phyloP scores from a whole-genome alignment of 2,888 invertebrate genomes.

The Meiosimyza decipiens region DNA sequence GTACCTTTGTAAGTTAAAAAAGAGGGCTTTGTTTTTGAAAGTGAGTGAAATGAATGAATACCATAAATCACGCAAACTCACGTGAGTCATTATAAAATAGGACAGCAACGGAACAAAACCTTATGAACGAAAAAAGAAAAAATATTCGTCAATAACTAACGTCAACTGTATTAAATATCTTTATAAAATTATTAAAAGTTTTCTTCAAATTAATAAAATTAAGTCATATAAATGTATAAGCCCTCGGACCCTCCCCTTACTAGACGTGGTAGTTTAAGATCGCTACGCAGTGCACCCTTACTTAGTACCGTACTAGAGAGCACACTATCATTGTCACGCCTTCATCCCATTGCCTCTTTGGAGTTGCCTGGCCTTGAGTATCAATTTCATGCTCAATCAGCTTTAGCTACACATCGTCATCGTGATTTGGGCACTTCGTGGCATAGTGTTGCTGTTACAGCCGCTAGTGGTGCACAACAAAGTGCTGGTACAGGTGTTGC shows the following conservation, averaged over 20 bases:
- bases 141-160: neutral
- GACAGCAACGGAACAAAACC: slow-evolving; percentile 19
- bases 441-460: slow-evolving; percentile 59
- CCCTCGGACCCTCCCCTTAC: slow-evolving; percentile 58
- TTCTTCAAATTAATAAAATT: neutral
- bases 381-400: slow-evolving; percentile 61
- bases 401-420: slow-evolving; percentile 52
- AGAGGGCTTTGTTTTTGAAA: slow-evolving; percentile 1
- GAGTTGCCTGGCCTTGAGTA: slow-evolving; percentile 66
- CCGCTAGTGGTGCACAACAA: slow-evolving; percentile 52
- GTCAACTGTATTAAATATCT: too few relatives aligned
- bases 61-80: slow-evolving; percentile 43
- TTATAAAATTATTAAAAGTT: too few relatives aligned
- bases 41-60: slow-evolving; percentile 1
- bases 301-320: slow-evolving; percentile 67
- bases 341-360: slow-evolving; percentile 66
- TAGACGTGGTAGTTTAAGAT: slow-evolving; percentile 67
- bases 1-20: neutral
- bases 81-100: slow-evolving; percentile 37
- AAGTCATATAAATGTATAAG: slow-evolving; percentile 64
- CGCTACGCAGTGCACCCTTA: slow-evolving; percentile 67
- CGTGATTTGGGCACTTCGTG: slow-evolving; percentile 59
- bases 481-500: slow-evolving; percentile 38
- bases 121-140: slow-evolving; percentile 5
- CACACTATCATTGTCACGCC: slow-evolving; percentile 66